Percentiles rank a stretch among this genome's conserved stretches.
Evolutionary conservation across 2,888 invertebrate genomes (phyloP).

Genomic region (Diaprepes abbreviatus): DNA sequence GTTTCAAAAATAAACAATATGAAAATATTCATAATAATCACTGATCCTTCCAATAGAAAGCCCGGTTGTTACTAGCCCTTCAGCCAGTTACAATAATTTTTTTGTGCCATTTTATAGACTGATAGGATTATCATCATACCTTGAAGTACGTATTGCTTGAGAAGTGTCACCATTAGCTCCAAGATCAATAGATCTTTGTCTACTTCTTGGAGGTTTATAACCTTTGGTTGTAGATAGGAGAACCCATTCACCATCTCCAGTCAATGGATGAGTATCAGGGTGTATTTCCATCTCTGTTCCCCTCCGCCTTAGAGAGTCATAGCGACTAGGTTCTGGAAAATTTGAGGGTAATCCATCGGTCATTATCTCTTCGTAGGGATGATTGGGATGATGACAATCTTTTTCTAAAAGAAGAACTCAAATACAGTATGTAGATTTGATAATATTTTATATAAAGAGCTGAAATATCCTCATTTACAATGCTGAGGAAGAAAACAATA

Average conservation of each 20-base stretch:
- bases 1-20: too few relatives aligned
- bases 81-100: too few relatives aligned
- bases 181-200: slow-evolving; percentile 62
- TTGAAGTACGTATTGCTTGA: slow-evolving; percentile 32
- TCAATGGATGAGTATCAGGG: slow-evolving; percentile 73
- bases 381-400: slow-evolving; percentile 51
- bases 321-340: slow-evolving; percentile 62
- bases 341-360: slow-evolving; percentile 72
- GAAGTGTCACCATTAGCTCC: slow-evolving; percentile 48
- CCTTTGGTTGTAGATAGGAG: slow-evolving; percentile 84
- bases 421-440: too few relatives aligned
- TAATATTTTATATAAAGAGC: too few relatives aligned
- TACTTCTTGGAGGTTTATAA: slow-evolving; percentile 71
- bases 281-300: slow-evolving; percentile 63
- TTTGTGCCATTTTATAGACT: too few relatives aligned
- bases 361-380: slow-evolving; percentile 64
- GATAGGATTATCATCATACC: slow-evolving; percentile 32
- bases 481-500: too few relatives aligned
- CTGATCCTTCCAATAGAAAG: too few relatives aligned
- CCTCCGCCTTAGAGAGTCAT: slow-evolving; percentile 55
- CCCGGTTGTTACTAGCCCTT: too few relatives aligned
- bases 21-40: too few relatives aligned
- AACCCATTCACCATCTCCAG: slow-evolving; percentile 84
- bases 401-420: slow-evolving; percentile 52
- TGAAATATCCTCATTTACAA: too few relatives aligned